A percentile compares a stretch with the other conserved stretches of the same genome.
Evolutionary conservation across 64 coral and sea anemone genomes (phyloP).

Genomic region (Platygyra sinensis): DNA sequence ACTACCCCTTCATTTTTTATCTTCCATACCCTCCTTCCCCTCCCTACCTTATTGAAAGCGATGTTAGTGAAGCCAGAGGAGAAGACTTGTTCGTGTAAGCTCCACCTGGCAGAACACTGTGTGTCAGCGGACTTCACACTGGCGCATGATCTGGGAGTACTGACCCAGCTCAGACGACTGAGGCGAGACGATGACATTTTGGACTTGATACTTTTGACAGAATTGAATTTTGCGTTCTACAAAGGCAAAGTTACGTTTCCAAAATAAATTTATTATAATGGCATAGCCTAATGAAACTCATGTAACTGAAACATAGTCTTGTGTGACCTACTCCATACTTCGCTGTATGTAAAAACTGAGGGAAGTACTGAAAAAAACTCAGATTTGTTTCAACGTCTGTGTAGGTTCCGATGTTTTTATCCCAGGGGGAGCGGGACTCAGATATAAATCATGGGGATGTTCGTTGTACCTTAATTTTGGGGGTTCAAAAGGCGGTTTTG

Average conservation of each 20-base stretch:
- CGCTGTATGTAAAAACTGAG: no score
- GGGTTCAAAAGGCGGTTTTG: no score
- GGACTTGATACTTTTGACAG: neutral
- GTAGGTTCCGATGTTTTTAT: no score
- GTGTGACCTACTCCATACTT: no score
- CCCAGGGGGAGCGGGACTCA: no score
- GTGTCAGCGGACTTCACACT: conserved; percentile 58
- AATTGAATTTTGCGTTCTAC: neutral
- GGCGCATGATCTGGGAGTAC: conserved; percentile 16
- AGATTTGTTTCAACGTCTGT: no score
- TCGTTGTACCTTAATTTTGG: no score
- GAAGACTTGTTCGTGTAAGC: conserved; percentile 80
- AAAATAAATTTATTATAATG: neutral
- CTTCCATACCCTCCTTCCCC: neutral
- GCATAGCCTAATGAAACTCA: no score
- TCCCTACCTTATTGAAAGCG: conserved; percentile 74
- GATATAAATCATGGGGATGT: no score
- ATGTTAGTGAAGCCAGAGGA: conserved; percentile 72
- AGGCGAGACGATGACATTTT: conserved; percentile 2
- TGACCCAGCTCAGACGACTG: conserved; percentile 2
- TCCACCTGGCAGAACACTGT: conserved; percentile 72
- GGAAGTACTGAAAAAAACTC: no score
- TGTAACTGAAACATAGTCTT: no score
- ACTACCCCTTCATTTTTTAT: neutral
- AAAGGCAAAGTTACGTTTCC: neutral